These are phyloP conservation scores for Charina bottae DNA, from an alignment of 2,113 vertebrate species.

Conservation along the genomic window DNA sequence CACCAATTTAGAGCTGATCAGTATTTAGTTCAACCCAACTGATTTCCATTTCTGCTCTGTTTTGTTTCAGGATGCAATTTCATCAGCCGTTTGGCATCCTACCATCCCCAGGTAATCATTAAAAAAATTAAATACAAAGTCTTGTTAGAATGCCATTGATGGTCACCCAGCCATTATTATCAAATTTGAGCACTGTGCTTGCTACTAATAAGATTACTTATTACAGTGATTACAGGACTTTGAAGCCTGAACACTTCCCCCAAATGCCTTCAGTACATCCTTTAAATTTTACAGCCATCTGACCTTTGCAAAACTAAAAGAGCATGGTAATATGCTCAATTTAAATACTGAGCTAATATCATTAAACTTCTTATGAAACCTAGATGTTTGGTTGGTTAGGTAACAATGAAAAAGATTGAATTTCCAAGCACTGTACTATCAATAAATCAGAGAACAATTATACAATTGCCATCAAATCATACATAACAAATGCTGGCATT, in stretches of 20 bases:
- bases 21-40: not conserved
- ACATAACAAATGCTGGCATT: not conserved
- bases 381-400: not conserved
- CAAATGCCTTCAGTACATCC: not conserved
- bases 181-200: not conserved
- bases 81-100: not conserved
- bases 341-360: slow-evolving; percentile 35
- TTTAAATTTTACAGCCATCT: slow-evolving; percentile 30
- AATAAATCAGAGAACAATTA: slow-evolving; percentile 5
- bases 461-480: not conserved
- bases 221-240: slow-evolving; percentile 24
- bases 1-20: not conserved
- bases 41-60: not conserved
- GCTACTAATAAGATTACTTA: slow-evolving; percentile 23
- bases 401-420: not conserved
- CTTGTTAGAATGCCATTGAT: not conserved
- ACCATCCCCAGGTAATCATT: not conserved
- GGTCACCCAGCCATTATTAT: not conserved
- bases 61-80: not conserved
- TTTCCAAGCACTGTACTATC: not conserved
- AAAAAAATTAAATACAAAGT: not conserved
- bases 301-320: slow-evolving; percentile 20
- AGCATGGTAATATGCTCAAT: not conserved
- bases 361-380: not conserved
- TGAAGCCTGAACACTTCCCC: not conserved